Conservation (phyloP, 2,113 vertebrate species). For the Alethe diademata region DNA sequence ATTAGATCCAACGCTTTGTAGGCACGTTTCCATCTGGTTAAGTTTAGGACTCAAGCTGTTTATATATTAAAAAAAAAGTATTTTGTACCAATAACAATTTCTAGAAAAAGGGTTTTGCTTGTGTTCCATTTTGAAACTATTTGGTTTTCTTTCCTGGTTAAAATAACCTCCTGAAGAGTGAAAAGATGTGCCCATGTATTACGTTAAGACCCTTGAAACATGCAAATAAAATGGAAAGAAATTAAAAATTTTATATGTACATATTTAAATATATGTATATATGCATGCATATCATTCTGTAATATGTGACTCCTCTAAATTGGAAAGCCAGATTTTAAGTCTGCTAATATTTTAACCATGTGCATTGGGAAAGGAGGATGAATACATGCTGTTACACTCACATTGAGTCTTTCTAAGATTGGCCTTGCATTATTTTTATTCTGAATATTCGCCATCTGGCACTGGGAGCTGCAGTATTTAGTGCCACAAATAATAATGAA, state of each 20-base stretch:
- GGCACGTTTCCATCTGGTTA: conserved; percentile 83
- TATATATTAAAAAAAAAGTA: conserved; percentile 44
- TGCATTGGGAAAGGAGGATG: conserved; percentile 21
- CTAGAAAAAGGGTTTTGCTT: conserved; percentile 43
- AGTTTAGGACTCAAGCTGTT: conserved; percentile 81
- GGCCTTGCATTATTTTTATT: conserved; percentile 59
- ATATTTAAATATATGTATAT: neutral
- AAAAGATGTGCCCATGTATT: neutral
- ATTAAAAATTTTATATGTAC: neutral
- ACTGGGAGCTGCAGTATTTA: conserved; percentile 44
- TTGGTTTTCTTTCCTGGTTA: neutral
- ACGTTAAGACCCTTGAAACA: neutral
- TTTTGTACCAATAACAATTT: conserved; percentile 61
- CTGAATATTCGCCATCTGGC: conserved; percentile 61
- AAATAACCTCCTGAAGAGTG: neutral
- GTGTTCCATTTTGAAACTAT: conserved; percentile 16
- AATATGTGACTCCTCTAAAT: neutral
- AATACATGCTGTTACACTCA: conserved; percentile 39
- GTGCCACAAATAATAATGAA: conserved; percentile 62
- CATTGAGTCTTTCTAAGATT: conserved; percentile 43
- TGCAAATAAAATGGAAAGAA: neutral
- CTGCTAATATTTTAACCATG: conserved; percentile 51
- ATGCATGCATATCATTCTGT: neutral
- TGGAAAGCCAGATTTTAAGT: conserved; percentile 31
- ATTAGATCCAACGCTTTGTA: conserved; percentile 73